Base-by-base conservation (phyloP, 2,113 vertebrate species). In the Rhynchopsitta pachyrhyncha region DNA sequence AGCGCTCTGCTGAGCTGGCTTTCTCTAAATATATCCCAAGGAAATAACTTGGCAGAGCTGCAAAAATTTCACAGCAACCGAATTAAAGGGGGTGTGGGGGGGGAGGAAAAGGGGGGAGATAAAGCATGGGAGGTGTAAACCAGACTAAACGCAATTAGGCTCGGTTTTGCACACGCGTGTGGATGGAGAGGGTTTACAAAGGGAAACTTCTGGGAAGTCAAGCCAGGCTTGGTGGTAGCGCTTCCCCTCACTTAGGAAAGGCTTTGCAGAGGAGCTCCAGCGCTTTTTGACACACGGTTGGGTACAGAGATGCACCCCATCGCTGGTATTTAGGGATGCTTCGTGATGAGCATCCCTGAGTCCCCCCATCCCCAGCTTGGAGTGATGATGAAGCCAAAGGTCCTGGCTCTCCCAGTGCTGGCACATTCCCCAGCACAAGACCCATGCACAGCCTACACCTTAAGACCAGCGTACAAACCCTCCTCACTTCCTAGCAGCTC, bases 21-120 rank as follows among this genome's bases (percentile, higher is more conserved):
- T 96, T 93, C 95, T 97, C 97, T 98, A 98, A 98, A 98, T 97
- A 97, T 97, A 98, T 97, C 96, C 95, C 94, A 94, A 97, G 97
- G 97, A 98, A 97, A 96, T 92, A 98, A 96, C 93, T 98, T 97
- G 96, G 97, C 97, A 97, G 95, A 64, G 63, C 86, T 92, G 96
- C 96, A 97, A 98, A 95, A 95, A 97, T 97, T 96, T 97, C 97
- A 92, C 97, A 97, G 96, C 82, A 80, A 90, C 94, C 60, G 68
- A 92, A 95, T 96, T 96, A 92, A 90, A 69, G 46, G 82, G 79
- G 67, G 37, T 70, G 28, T 9, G 17, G 27, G 70, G 10, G 41
- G 28, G 27, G 29, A 55, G 10, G 18, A 53, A 18, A 35, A 41
- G 2, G 11, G 41, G 9, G 35, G 22, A 42, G 41, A 67, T 59